These are phyloP conservation scores for Myrmecophaga tridactyla DNA, from an alignment of 2,113 vertebrate genomes.

Conservation along the genomic window DNA sequence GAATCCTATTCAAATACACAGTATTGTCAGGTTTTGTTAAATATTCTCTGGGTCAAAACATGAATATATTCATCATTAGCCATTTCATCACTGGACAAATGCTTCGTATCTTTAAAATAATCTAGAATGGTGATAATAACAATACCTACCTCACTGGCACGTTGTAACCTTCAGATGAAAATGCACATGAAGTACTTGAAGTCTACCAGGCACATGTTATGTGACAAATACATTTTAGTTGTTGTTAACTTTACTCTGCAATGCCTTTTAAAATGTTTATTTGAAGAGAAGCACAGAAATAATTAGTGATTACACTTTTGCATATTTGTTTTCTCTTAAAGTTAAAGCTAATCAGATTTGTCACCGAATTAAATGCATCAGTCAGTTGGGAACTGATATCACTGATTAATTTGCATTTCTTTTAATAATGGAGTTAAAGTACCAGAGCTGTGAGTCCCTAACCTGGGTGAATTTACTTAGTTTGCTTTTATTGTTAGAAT, in stretches of 20 bases:
- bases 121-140: background rate
- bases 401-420: background rate
- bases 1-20: background rate
- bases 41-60: background rate
- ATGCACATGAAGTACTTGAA: background rate
- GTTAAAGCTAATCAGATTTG: background rate
- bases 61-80: background rate
- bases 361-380: background rate
- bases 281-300: background rate
- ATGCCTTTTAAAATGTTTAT: background rate
- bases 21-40: background rate
- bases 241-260: background rate
- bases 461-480: background rate
- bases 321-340: constrained; percentile 11
- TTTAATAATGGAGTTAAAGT: background rate
- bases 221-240: background rate
- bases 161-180: background rate
- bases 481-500: background rate
- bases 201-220: background rate
- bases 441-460: background rate
- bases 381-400: background rate
- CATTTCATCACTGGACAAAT: background rate
- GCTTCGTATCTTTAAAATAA: background rate
- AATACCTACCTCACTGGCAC: background rate
- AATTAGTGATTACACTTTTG: background rate